phyloP scores from a whole-genome alignment of 2,888 invertebrate genomes.

The Tenthredo notha region DNA sequence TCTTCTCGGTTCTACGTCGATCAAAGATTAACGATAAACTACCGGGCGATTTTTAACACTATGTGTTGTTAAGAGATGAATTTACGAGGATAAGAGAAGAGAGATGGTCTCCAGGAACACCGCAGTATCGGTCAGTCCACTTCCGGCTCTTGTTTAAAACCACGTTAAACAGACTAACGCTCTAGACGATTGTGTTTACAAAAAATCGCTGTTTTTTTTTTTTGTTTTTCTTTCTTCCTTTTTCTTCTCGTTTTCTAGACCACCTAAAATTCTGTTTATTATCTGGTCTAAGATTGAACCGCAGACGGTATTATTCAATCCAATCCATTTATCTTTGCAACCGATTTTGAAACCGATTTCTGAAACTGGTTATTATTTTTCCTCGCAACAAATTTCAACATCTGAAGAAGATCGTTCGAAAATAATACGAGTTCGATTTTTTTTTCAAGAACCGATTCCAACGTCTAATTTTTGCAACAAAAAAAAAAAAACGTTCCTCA shows the following conservation, averaged over 20 bases:
- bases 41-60: not conserved
- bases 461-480: not conserved
- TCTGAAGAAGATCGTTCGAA: not conserved
- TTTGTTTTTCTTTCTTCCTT: not conserved
- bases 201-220: not conserved
- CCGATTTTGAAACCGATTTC: not conserved
- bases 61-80: not conserved
- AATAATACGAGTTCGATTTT: not conserved
- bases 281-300: not conserved
- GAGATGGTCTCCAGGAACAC: slow-evolving; percentile 14
- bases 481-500: no score
- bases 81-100: slow-evolving; percentile 33
- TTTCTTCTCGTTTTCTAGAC: not conserved
- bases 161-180: slow-evolving; percentile 5
- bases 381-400: no score
- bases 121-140: slow-evolving; percentile 18
- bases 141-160: slow-evolving; percentile 31
- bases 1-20: slow-evolving; percentile 18
- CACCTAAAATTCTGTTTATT: not conserved
- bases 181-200: not conserved
- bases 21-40: slow-evolving; percentile 32
- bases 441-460: not conserved
- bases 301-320: not conserved
- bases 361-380: not conserved
- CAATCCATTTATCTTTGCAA: not conserved